Evolutionary conservation across 2,888 invertebrate genomes (phyloP), one percentile per base, ranked within the genome.

Genomic region (Melieria omissa): DNA sequence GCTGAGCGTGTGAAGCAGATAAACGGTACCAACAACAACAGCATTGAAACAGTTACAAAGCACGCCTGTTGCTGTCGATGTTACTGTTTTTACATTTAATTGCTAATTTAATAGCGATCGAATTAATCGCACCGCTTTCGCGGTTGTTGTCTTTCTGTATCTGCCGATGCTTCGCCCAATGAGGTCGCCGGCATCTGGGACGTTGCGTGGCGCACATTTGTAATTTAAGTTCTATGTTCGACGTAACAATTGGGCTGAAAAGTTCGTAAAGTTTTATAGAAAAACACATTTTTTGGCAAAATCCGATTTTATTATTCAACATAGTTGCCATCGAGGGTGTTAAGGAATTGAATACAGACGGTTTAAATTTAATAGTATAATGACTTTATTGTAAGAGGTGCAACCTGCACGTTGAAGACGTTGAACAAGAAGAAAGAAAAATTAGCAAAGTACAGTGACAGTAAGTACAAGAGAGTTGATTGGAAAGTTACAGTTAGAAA

Each of bases 61-160:
- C 10, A 46, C 10, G 14, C 16, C 8, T 42, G 41, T 62, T 45
- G 44, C 45, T 62, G 45, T 46, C 16, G 16, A 52, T 41, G 8
- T 8, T 14, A n/a, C n/a, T n/a, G 6, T 58, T 41, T 41, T 58
- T 6, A 77, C 78, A 80, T 81, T 85, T 85, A 85, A 85, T 85
- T 84, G 84, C 79, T 78, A 82, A 80, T 82, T 84, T 85, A 84
- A 84, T 84, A 84, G 79, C 81, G 81, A 81, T 84, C 84, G 84
- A 85, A 84, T 85, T 85, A 84, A 84, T 82, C 81, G 82, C 80
- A 80, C 82, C 79, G 79, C 82, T 82, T 67, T 46, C 73, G 14
- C 65, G 16, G 42, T 41, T 65, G 77, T 77, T 77, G 76, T 76
- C 75, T 70, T 68, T 45, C 29, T 62, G 47, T 16, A 7, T 41